Evolutionary conservation across 2,113 vertebrate genomes (phyloP).

Genomic region (Gorsachius goisagi): DNA sequence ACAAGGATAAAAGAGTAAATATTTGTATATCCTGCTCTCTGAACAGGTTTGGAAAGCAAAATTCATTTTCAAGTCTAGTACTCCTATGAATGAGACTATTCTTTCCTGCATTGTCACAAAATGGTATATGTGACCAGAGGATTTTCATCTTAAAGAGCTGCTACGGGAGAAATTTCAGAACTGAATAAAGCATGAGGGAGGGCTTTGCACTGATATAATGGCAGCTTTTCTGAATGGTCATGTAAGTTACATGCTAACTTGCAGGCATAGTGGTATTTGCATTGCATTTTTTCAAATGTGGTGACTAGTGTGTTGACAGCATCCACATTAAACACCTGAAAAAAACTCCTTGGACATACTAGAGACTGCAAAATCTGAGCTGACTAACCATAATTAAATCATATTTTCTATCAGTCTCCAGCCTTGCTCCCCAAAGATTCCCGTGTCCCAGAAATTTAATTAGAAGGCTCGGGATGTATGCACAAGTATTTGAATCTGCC

Average conservation of each 20-base stretch:
- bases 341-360: background rate
- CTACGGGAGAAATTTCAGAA: background rate
- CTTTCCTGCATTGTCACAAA: background rate
- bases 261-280: background rate
- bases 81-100: background rate
- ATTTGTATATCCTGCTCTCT: constrained; percentile 9
- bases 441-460: background rate
- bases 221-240: background rate
- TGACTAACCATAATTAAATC: background rate
- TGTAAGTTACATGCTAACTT: rapidly evolving
- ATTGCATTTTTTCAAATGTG: background rate
- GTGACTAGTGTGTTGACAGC: background rate
- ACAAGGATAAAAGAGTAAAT: background rate
- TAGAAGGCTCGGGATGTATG: background rate
- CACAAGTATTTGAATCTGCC: background rate
- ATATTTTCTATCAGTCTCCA: background rate
- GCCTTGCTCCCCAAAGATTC: background rate
- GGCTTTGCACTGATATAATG: background rate
- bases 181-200: rapidly evolving
- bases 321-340: background rate
- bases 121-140: background rate
- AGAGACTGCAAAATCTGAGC: background rate
- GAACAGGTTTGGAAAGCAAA: background rate
- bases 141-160: background rate
- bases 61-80: background rate